Base-by-base conservation (phyloP, 2,113 vertebrate species). In the Psittacula cyanocephala region DNA sequence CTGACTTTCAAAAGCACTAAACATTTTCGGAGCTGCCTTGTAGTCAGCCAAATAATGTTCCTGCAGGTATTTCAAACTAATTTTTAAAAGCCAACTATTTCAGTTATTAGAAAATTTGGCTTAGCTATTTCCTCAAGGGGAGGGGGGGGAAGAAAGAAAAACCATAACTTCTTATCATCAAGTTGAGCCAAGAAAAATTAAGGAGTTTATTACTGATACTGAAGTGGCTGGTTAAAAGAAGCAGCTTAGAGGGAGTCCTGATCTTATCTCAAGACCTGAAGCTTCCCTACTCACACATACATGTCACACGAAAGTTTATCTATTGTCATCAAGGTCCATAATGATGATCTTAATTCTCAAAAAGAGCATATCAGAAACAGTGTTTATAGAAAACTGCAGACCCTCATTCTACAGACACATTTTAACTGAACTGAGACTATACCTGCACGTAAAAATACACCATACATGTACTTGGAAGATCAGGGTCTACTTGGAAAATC, bases 1-100 rank as follows among this genome's bases (percentile, higher is more conserved):
- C 93, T 93, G 62, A 93, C 92, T 96, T 97, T 91, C 88, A 95
- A 87, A 94, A 93, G 88, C 70, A 93, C 72, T 93, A 93, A 64
- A 67, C 70, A 67, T 92, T 91, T 93, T 59, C 50, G 29, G 43
- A 88, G 83, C 72, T 91, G 69, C 88, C 94, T 93, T 85, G 84
- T 92, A 95, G 94, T 77, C 0, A 2, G 74, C 37, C 86, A 91
- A 92, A 81, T 95, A 74, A 84, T 1, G 6, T 74, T 92, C 53
- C 86, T 89, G 46, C 16, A 94, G 86, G 62, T 89, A 87, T 80
- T 97, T 94, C 59, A 63, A 91, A 67, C n/a, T 93, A 63, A 83
- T 69, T 86, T 96, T 88, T 82, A 76, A 91, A 92, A 93, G 76
- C 55, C 50, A 81, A 59, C 31, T 65, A 62, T 69, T 92, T 86